Conservation (phyloP, 2,113 vertebrate genomes). For the Callospermophilus lateralis region DNA sequence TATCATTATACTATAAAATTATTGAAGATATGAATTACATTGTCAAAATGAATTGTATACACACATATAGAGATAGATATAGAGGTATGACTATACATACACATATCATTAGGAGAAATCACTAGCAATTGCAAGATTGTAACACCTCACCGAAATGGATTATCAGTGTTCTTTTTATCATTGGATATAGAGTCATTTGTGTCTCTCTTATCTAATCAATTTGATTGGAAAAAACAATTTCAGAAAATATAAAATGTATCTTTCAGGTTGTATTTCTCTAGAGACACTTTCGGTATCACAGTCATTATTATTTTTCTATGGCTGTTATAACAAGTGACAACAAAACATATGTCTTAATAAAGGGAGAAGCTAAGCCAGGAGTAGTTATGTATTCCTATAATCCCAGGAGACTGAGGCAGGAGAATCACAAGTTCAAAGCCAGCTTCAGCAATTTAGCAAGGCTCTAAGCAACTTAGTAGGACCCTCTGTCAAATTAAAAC, state of each 20-base stretch:
- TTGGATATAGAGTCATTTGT: not conserved
- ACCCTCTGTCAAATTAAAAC: no score
- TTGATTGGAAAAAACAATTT: not conserved
- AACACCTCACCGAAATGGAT: not conserved
- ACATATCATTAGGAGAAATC: not conserved
- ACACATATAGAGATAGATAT: fast-evolving
- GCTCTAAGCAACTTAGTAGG: no score
- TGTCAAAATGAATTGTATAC: not conserved
- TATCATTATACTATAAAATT: not conserved
- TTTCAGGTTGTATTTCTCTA: not conserved
- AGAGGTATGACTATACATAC: not conserved
- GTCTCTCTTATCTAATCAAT: not conserved
- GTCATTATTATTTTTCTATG: not conserved
- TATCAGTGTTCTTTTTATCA: not conserved
- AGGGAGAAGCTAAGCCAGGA: not conserved
- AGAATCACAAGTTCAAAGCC: no score
- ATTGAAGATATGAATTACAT: not conserved
- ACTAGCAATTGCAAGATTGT: not conserved
- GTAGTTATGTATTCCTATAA: no score
- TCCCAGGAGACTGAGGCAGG: no score
- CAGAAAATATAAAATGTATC: not conserved
- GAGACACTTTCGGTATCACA: not conserved
- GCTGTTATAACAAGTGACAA: not conserved
- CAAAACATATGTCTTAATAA: not conserved
- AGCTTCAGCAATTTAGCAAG: no score